These are phyloP conservation scores for Mastigias papua DNA, from an alignment of 30 jellyfish, hydroid and myxozoan species.

Conservation along the genomic window DNA sequence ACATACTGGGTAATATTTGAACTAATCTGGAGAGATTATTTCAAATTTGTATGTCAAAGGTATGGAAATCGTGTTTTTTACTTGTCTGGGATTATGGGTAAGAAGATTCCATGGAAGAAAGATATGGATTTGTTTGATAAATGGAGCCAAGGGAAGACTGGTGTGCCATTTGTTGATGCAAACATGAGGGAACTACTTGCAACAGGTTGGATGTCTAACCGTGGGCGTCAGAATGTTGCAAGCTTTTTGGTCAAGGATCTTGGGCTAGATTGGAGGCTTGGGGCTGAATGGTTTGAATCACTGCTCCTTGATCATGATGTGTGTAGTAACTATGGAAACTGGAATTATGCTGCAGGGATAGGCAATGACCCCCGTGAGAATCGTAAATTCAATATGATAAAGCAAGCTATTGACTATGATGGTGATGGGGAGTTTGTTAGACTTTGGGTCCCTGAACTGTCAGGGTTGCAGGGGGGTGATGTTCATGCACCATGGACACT, in stretches of 20 bases:
- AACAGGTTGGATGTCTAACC: conserved; percentile 90
- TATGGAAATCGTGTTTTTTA: conserved; percentile 69
- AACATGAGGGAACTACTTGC: conserved; percentile 73
- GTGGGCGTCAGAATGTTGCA: conserved; percentile 86
- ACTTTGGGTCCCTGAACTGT: conserved; percentile 76
- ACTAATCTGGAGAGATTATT: conserved; percentile 82
- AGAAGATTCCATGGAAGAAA: conserved; percentile 54
- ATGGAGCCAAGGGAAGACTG: conserved; percentile 81
- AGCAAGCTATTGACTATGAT: conserved; percentile 79
- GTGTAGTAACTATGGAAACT: conserved; percentile 85
- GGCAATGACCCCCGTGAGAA: conserved; percentile 87
- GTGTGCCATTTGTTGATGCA: conserved; percentile 89
- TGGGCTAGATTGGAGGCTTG: conserved; percentile 85
- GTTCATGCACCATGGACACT: conserved; percentile 77
- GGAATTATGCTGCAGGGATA: conserved; percentile 86
- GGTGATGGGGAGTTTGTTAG: conserved; percentile 73
- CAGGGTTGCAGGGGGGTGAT: conserved; percentile 12
- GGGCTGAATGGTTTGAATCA: conserved; percentile 92
- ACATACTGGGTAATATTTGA: conserved; percentile 86
- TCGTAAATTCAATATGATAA: conserved; percentile 78
- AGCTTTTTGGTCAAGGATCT: conserved; percentile 79
- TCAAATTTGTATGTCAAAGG: conserved; percentile 65
- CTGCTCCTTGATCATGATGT: conserved; percentile 81
- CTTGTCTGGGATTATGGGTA: conserved; percentile 76
- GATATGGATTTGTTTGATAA: conserved; percentile 59